Evolutionary conservation across 2,888 invertebrate genomes (phyloP), one percentile per base, ranked within the genome.

Genomic region (Lochmaea capreae): DNA sequence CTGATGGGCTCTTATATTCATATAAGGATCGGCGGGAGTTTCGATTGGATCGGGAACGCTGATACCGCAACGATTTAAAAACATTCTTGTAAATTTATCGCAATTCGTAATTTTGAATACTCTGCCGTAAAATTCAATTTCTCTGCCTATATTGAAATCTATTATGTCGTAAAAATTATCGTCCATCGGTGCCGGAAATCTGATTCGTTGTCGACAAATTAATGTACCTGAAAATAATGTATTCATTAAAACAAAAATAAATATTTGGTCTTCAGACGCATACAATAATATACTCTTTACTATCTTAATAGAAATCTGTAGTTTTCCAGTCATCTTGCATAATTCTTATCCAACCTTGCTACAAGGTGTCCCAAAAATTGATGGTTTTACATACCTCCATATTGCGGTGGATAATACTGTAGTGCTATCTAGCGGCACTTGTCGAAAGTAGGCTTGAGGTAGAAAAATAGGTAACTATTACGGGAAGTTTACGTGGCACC

Each of bases 11-110:
- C 90, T 85, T 11, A 87, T 78, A 72, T 88, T 86, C n/a, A 88
- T 83, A n/a, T 88, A 88, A 10, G 90, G 90, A 85, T 90, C 90
- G 4, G 84, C 84, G 8, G 92, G 92, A 16, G 88, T 85, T 18
- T 88, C 85, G 3, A 92, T 86, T 0, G 92, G 92, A 87, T 94
- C 93, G 0, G 95, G 93, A 4, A 97, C 95, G 49, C 93, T 89
- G 66, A 97, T 94, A 3, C 97, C 97, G 69, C 95, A 91, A 62
- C 95, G 92, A 84, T 94, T 94, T 8, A 97, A 87, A 86, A 96
- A 97, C 68, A 91, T 92, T 78, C 95, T 89, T 0, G 97, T 97
- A 84, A 97, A 97, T 79, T 91, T 90, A 85, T 98, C 97, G 84
- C 97, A 97, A 80, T 93, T 91, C 0, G 93, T 92, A 67, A 98